phyloP scores from a whole-genome alignment of 2,888 invertebrate species.

The Drosophila falleni region DNA sequence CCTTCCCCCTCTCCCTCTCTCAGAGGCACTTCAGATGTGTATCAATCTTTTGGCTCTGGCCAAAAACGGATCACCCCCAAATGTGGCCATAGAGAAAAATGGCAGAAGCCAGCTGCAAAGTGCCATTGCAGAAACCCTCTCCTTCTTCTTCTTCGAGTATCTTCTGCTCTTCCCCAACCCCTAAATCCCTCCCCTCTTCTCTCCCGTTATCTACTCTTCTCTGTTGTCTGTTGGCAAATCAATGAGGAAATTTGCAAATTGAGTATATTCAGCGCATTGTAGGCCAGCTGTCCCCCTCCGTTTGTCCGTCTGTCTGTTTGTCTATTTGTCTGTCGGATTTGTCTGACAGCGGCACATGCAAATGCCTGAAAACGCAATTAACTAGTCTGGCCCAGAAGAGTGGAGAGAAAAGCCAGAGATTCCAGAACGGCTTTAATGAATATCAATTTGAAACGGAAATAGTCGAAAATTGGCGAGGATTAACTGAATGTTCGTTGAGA shows the following conservation, averaged over 20 bases:
- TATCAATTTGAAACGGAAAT: conserved; percentile 42
- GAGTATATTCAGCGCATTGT: conserved; percentile 63
- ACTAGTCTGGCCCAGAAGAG: conserved; percentile 35
- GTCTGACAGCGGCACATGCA: conserved; percentile 51
- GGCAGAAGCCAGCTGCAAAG: conserved; percentile 32
- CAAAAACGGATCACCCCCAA: conserved; percentile 6
- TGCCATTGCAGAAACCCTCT: conserved; percentile 24
- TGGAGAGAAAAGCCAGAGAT: background rate
- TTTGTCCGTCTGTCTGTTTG: background rate
- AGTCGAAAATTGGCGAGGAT: conserved; percentile 23
- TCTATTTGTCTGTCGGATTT: conserved; percentile 28
- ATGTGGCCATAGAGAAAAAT: conserved; percentile 14
- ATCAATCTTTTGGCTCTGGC: conserved; percentile 39
- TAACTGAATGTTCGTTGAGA: conserved; percentile 17
- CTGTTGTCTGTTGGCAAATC: conserved; percentile 69
- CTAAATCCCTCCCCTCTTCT: background rate
- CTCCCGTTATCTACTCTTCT: conserved; percentile 7
- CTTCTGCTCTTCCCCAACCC: background rate
- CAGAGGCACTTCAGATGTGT: conserved; percentile 23
- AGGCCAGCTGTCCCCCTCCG: conserved; percentile 38
- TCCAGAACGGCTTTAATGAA: conserved; percentile 8
- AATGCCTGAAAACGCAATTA: conserved; percentile 59
- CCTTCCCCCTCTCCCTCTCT: conserved; percentile 2
- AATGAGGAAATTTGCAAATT: conserved; percentile 77
- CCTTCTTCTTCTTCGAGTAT: conserved; percentile 8